Base-by-base conservation (phyloP, 2,888 invertebrate genomes). In the Caenorhabditis doughertyi region DNA sequence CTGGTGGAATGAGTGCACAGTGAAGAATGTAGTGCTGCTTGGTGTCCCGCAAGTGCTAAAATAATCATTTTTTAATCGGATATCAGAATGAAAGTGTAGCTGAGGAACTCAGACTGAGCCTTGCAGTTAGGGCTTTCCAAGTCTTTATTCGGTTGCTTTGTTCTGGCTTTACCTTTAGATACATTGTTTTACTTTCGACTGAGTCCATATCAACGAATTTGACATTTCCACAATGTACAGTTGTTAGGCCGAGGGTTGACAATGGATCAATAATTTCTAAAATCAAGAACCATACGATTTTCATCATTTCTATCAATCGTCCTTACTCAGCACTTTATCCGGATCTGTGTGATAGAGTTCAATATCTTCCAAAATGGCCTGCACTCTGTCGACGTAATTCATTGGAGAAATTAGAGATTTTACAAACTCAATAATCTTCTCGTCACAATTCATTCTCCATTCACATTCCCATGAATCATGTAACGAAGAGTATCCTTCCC, bases 121-220 rank as follows among this genome's bases (percentile, higher is more conserved):
- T n/a, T n/a, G n/a, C n/a, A n/a, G n/a, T n/a, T n/a, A n/a, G n/a
- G n/a, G n/a, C n/a, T n/a, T n/a, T n/a, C n/a, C n/a, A n/a, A n/a
- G n/a, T n/a, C n/a, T n/a, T n/a, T n/a, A n/a, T n/a, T n/a, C n/a
- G n/a, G n/a, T n/a, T n/a, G n/a, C n/a, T n/a, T n/a, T n/a, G n/a
- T n/a, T n/a, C n/a, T n/a, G n/a, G n/a, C n/a, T n/a, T n/a, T 3
- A 72, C 72, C n/a, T 62, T 42, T 42, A 72, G 21, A 16, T 27
- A 44, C 42, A 60, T 27, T 13, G 47, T 18, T 32, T 56, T 70
- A 27, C 23, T 27, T 21, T 18, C 44, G 18, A 70, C 25, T 13
- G 55, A 29, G 47, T 70, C 56, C 27, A 2, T 23, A 2, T 11
- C 9, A 8, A 70, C 44, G n/a, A 56, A 56, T 32, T 70, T 70